Base-by-base conservation (phyloP, 2,113 vertebrate genomes). In the Syngnathoides biaculeatus region DNA sequence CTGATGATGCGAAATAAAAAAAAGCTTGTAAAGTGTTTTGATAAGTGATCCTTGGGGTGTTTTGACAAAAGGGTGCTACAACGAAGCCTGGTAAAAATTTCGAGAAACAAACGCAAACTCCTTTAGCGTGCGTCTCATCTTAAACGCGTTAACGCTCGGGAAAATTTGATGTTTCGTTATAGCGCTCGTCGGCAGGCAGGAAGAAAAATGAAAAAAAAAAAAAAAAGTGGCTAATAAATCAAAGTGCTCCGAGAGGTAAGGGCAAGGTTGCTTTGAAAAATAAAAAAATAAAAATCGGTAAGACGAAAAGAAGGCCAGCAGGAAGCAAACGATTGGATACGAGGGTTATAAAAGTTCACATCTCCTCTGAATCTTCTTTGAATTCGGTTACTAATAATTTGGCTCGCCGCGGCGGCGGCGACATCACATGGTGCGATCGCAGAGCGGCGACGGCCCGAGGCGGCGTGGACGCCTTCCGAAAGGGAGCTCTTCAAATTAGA, bases 381-480 rank as follows among this genome's bases (percentile, higher is more conserved):
- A 63, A 73, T 67, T 70, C 48, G 20, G 55, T 39, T 56, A 40
- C 58, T 45, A 40, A 62, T 38, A 72, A 68, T 45, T 48, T 26
- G 64, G 65, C 55, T 38, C n/a, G n/a, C n/a, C n/a, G n/a, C n/a
- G n/a, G n/a, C n/a, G n/a, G n/a, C n/a, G n/a, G 20, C 61, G 40
- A 39, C 1, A 74, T 87, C 77, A 86, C 84, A 83, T 72, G 80
- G 81, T 72, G 55, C 50, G 27, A 19, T 73, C 73, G 65, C 45
- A 68, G 42, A 76, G 47, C 71, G 69, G 35, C 71, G 62, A 38
- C 61, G 59, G 53, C 84, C 71, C n/a, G 64, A 67, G 77, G 75
- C 74, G 35, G 52, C 71, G 22, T 68, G 73, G 67, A 75, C 43
- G 10, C 39, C 38, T 55, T 67, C 71, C 63, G 74, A 35, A 35